Percentiles rank a stretch among this genome's conserved stretches.
These are phyloP conservation scores for Chaetoderma sp. DNA, from an alignment of 2,888 invertebrate genomes.

Conservation along the genomic window DNA sequence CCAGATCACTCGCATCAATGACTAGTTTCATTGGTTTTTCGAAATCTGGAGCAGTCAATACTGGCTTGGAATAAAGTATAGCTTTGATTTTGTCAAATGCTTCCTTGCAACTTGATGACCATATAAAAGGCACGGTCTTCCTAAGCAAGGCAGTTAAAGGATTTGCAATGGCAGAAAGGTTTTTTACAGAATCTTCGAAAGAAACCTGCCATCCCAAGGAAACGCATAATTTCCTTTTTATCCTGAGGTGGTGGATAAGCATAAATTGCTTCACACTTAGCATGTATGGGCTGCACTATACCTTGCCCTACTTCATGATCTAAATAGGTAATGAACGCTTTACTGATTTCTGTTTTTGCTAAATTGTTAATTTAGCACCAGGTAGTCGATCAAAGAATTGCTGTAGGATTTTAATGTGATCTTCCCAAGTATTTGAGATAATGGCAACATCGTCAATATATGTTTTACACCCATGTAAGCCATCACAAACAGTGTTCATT, in stretches of 20 bases:
- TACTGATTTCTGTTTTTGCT: too few relatives aligned
- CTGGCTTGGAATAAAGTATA: constrained; percentile 25
- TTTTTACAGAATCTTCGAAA: constrained; percentile 33
- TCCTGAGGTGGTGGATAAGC: constrained; percentile 25
- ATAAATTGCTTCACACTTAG: constrained; percentile 25
- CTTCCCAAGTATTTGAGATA: background rate
- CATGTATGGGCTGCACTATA: constrained; percentile 29
- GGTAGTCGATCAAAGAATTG: constrained; percentile 5
- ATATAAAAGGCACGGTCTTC: constrained; percentile 39
- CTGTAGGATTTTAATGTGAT: constrained; percentile 17
- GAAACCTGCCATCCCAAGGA: constrained; percentile 33
- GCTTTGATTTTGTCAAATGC: constrained; percentile 55
- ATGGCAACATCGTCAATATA: constrained; percentile 37
- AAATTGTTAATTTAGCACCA: too few relatives aligned
- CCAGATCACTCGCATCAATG: constrained; percentile 44
- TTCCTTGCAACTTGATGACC: constrained; percentile 45
- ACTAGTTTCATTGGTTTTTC: constrained; percentile 31
- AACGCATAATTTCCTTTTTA: constrained; percentile 30
- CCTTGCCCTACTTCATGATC: constrained; percentile 39
- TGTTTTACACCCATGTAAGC: constrained; percentile 5
- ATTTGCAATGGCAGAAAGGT: constrained; percentile 25
- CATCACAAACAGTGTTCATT: constrained; percentile 18
- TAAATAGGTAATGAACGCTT: constrained; percentile 32
- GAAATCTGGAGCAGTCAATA: constrained; percentile 25
- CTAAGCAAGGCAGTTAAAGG: constrained; percentile 20